Base-by-base conservation (phyloP, 2,888 invertebrate species). In the Onchidella celtica region DNA sequence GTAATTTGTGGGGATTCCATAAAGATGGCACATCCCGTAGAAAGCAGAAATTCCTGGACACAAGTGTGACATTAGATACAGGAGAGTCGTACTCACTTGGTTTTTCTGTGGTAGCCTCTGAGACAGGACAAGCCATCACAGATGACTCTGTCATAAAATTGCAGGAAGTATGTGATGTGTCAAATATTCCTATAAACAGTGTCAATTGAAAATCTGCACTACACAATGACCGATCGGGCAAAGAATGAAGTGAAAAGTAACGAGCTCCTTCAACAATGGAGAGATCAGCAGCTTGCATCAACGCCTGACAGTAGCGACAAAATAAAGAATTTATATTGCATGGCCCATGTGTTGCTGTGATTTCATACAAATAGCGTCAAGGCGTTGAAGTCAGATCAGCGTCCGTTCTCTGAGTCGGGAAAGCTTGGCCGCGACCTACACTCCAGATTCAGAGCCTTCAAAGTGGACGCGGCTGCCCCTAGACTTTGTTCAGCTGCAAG, bases 161-260 rank as follows among this genome's bases (percentile, higher is more conserved):
- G 32, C 24, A 32, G 17, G 73, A 73, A 57, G 17, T 29, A 11
- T 6, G 47, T 11, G 17, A 47, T 47, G 47, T 70, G 70, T 11
- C 3, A 40, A 27, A 40, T 9, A n/a, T 14, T 24, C 3, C 14
- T 4, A n/a, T 17, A 57, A 29, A 29, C n/a, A 47, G 32, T 29
- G 57, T 57, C 47, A 57, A 2, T 11, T 38, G 29, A 29, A 11
- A 40, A 9, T 27, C 24, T 73, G 11, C 11, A 73, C n/a, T 73
- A 73, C 40, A 40, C 14, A 21, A 73, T 73, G 73, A 73, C 38
- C 29, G 73, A 73, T 32, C 47, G 73, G 32, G 73, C 73, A 21
- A 29, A 4, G 4, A 73, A 73, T 29, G 73, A 73, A 57, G 57
- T 55, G 57, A 73, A 73, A 57, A 73, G 73, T n/a, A 73, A 27